Evolutionary conservation across 2,797 vertebrate genomes (phyloP).

Genomic region (Serranus cabrilla): DNA sequence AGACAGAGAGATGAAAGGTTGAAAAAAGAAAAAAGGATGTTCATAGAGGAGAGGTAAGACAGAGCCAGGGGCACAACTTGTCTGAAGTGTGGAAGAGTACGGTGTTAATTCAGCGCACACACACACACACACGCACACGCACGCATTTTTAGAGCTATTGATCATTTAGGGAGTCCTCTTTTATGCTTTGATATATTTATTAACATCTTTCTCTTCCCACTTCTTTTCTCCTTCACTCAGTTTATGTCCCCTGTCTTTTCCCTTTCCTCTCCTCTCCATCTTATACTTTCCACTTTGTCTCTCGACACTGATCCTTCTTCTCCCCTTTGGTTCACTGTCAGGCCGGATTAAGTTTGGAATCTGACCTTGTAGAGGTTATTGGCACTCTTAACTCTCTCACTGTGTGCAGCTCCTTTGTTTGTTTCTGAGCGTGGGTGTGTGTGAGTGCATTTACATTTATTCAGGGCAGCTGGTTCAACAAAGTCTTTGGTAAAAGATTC

Average conservation of each 20-base stretch:
- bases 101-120: not conserved
- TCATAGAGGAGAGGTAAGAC: not conserved
- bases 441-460: slow-evolving; percentile 13
- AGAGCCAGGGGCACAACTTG: not conserved
- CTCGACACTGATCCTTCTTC: slow-evolving; percentile 29
- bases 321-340: slow-evolving; percentile 26
- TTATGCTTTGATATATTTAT: slow-evolving; percentile 6
- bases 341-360: slow-evolving; percentile 33
- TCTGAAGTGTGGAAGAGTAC: slow-evolving; percentile 9
- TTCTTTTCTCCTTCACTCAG: not conserved
- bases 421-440: not conserved
- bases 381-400: slow-evolving; percentile 12
- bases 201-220: not conserved
- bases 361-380: slow-evolving; percentile 28
- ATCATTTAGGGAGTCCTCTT: not conserved
- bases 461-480: not conserved
- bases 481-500: not conserved
- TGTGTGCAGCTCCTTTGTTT: not conserved
- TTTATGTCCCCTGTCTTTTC: not conserved
- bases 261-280: not conserved
- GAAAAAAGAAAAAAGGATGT: not conserved
- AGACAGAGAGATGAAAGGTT: not conserved
- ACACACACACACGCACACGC: not conserved
- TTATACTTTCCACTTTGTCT: slow-evolving; percentile 12
- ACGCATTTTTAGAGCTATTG: slow-evolving; percentile 7